Evolutionary conservation across 1,140 invertebrate species (phyloP).

Genomic region (Subanguina moxae): DNA sequence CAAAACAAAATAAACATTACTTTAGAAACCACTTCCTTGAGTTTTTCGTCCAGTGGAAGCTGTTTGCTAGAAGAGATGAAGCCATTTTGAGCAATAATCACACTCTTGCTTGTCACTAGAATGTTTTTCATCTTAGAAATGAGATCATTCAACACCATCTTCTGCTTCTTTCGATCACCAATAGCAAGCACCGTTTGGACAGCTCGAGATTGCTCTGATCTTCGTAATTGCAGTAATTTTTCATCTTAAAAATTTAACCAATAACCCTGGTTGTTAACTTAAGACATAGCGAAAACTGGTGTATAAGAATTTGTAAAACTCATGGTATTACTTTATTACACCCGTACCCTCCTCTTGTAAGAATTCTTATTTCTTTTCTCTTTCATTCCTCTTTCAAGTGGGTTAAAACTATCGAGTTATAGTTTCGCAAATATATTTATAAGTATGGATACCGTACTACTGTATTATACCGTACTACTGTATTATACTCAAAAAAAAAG

Average conservation of each 20-base stretch:
- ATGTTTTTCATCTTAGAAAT: neutral
- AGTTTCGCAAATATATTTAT: too few species aligned
- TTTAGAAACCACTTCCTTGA: neutral
- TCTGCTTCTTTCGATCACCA: neutral
- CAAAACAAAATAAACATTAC: neutral
- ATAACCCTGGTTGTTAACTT: too few species aligned
- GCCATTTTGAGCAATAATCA: neutral
- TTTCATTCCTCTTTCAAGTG: too few species aligned
- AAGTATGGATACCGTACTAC: too few species aligned
- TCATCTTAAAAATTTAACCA: conserved; percentile 9
- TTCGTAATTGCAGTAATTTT: neutral
- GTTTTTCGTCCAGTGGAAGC: neutral
- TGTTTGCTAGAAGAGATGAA: neutral
- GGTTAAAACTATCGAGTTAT: too few species aligned
- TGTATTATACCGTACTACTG: too few species aligned
- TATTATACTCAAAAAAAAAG: too few species aligned
- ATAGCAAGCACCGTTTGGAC: neutral
- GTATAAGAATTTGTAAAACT: too few species aligned
- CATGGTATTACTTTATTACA: too few species aligned
- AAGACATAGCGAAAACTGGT: too few species aligned
- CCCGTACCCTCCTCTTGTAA: neutral
- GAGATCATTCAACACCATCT: neutral
- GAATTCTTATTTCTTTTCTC: neutral
- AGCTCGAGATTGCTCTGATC: neutral
- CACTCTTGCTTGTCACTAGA: neutral